A percentile compares a stretch with the other conserved stretches of the same genome.
These are phyloP conservation scores for Alaudala cheleensis DNA, from an alignment of 2,113 vertebrate genomes.

Conservation along the genomic window DNA sequence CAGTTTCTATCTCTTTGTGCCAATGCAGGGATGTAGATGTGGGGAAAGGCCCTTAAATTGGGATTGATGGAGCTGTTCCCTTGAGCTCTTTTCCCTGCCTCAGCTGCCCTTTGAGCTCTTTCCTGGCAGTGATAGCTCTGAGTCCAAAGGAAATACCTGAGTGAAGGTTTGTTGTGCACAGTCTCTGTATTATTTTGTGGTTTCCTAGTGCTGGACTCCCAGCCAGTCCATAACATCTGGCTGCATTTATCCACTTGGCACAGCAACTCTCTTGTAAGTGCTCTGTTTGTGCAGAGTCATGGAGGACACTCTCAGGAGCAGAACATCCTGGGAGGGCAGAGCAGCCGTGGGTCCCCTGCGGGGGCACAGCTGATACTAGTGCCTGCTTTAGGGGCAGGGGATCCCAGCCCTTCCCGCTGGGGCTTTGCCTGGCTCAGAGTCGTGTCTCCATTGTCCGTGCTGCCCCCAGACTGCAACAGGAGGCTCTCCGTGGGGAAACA, in stretches of 20 bases:
- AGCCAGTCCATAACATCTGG: neutral
- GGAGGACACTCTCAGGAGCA: neutral
- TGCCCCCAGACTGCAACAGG: neutral
- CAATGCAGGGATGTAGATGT: fast-evolving
- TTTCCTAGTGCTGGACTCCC: neutral
- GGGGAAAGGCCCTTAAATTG: neutral
- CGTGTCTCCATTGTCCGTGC: neutral
- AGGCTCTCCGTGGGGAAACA: neutral
- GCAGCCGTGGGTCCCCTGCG: neutral
- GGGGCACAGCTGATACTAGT: neutral
- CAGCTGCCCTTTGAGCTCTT: neutral
- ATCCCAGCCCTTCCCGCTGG: neutral
- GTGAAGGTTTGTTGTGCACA: neutral
- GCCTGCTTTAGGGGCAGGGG: neutral
- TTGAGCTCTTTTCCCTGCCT: neutral
- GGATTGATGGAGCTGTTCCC: neutral
- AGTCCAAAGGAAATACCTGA: neutral
- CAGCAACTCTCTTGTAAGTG: neutral
- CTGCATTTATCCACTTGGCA: neutral
- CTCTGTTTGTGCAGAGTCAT: neutral
- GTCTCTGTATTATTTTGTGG: neutral
- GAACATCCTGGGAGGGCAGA: neutral
- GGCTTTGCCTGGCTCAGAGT: neutral
- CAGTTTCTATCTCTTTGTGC: neutral
- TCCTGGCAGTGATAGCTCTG: neutral